Percentiles rank a stretch among this genome's conserved stretches.
Evolutionary conservation across 30 jellyfish, hydroid and myxozoan genomes (phyloP).

Genomic region (Euphysa ruthae): DNA sequence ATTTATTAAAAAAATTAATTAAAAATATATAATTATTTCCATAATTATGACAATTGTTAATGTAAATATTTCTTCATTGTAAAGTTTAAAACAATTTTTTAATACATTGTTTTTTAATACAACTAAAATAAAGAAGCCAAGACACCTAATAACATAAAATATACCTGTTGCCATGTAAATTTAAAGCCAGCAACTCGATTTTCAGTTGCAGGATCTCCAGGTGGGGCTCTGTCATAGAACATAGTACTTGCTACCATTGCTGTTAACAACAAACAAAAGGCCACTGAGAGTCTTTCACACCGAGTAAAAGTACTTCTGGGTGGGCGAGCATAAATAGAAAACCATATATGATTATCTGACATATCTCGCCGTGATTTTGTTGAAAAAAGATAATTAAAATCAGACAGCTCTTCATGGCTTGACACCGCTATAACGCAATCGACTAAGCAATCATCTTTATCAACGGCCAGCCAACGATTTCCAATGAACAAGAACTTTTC

Average conservation of each 20-base stretch:
- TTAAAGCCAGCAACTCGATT: slow-evolving; percentile 62
- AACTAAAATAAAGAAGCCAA: too few species aligned
- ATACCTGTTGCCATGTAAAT: slow-evolving; percentile 94
- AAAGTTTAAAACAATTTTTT: too few species aligned
- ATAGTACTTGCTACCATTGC: slow-evolving; percentile 89
- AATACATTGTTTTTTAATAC: too few species aligned
- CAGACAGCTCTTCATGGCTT: slow-evolving; percentile 67
- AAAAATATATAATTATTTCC: too few species aligned
- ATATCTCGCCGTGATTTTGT: slow-evolving; percentile 72
- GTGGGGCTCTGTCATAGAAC: slow-evolving; percentile 59
- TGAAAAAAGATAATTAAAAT: slow-evolving; percentile 78
- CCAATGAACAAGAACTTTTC: slow-evolving; percentile 56
- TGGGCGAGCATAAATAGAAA: slow-evolving; percentile 92
- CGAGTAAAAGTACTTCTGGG: slow-evolving; percentile 92
- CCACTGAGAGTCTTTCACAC: slow-evolving; percentile 77
- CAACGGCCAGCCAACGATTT: slow-evolving; percentile 96
- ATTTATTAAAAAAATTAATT: too few species aligned
- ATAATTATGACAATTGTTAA: too few species aligned
- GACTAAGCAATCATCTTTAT: slow-evolving; percentile 64
- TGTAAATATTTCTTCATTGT: too few species aligned
- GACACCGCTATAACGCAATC: slow-evolving; percentile 85
- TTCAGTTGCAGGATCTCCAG: slow-evolving; percentile 72
- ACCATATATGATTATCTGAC: slow-evolving; percentile 88
- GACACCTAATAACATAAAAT: too few species aligned
- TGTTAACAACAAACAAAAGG: slow-evolving; percentile 70